Conservation (phyloP, 2,113 vertebrate genomes). For the Lontra canadensis region DNA sequence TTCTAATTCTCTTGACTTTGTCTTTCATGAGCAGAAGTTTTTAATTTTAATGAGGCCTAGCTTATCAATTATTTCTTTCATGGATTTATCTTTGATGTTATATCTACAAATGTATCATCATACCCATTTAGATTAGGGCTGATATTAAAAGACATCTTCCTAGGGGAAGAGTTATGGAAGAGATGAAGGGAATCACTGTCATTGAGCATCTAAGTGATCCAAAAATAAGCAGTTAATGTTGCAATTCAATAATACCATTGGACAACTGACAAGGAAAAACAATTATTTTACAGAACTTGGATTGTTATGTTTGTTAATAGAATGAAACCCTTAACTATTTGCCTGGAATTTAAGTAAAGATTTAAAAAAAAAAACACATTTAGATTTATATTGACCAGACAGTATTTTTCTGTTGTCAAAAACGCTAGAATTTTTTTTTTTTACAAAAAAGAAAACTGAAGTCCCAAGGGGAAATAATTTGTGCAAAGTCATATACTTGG, state of each 20-base stretch:
- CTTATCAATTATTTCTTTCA: background rate
- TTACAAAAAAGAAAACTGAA: background rate
- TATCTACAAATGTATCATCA: background rate
- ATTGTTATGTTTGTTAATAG: background rate
- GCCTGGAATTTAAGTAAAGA: constrained; percentile 6
- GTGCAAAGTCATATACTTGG: background rate
- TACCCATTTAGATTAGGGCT: background rate
- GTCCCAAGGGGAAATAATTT: background rate
- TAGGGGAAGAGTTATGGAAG: background rate
- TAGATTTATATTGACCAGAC: background rate
- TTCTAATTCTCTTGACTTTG: background rate
- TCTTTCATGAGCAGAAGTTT: background rate
- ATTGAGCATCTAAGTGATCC: background rate
- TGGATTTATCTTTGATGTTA: background rate
- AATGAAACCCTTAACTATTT: background rate
- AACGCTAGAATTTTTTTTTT: background rate
- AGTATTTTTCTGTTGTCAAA: background rate
- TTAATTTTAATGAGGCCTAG: background rate
- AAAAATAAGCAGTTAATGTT: background rate
- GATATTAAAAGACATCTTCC: background rate
- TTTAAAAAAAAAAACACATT: background rate
- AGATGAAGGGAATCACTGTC: background rate
- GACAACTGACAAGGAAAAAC: background rate
- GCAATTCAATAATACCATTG: background rate
- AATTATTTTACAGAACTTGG: background rate